Evolutionary conservation across 2,888 invertebrate species (phyloP), one percentile per base, ranked within the genome.

Genomic region (Abscondita cerata): DNA sequence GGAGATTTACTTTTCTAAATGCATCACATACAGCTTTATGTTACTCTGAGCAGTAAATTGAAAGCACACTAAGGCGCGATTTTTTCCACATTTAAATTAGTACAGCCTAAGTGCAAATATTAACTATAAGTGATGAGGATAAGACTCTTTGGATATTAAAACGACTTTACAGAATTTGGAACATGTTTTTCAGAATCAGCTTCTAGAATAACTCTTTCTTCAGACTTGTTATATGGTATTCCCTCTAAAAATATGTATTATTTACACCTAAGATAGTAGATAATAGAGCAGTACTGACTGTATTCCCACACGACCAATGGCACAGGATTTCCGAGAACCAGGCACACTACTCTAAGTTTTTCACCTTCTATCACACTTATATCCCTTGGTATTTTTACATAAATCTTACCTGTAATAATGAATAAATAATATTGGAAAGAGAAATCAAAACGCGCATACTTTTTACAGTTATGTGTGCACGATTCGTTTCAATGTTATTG

Each of bases 351-450:
- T 77, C 86, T 86, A 72, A 96, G 82, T 76, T 87, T 89, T 81
- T 95, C 93, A 36, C 92, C 94, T 83, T 96, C 93, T 54, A 95
- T 91, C 65, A 93, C 88, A 76, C 87, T 91, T 70, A 86, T 83
- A 80, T 89, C 87, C 76, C 84, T 81, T 62, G 86, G 84, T 75
- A 89, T 80, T 75, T 84, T 83, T 63, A 86, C 85, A 74, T 82
- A 80, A n/a, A 77, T 71, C 16, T 67, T 67, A 53, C 72, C 75
- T 75, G 52, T 19, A 72, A 33, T 15, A 69, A 46, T n/a, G 13
- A 56, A 41, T 41, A 19, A 44, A 25, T 56, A 16, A 34, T 2
- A 46, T 4, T 48, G 47, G 41, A 6, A 40, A 52, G 13, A 12
- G 11, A 41, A 4, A 6, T n/a, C n/a, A n/a, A n/a, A n/a, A n/a